These are phyloP conservation scores for Leuciscus idus DNA, from an alignment of 2,113 vertebrate species.

Conservation along the genomic window DNA sequence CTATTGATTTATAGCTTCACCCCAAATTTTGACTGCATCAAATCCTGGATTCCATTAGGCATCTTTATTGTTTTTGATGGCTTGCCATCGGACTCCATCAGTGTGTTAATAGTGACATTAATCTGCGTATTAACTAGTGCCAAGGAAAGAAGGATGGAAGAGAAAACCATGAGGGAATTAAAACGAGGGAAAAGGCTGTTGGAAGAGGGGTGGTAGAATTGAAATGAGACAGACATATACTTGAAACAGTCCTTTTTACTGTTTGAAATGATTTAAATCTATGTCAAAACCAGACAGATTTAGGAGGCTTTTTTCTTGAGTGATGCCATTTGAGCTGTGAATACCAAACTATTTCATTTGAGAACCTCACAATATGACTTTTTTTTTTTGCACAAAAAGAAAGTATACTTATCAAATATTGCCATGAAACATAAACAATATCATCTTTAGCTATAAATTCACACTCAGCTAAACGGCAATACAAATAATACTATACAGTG, in stretches of 20 bases:
- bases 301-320: not conserved
- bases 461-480: not conserved
- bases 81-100: slow-evolving; percentile 63
- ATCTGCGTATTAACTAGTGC: slow-evolving; percentile 71
- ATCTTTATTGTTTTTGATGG: slow-evolving; percentile 69
- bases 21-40: slow-evolving; percentile 71
- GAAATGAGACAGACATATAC: slow-evolving; percentile 5
- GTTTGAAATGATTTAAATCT: slow-evolving; percentile 15
- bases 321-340: not conserved
- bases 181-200: not conserved
- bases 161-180: slow-evolving; percentile 21
- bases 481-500: not conserved
- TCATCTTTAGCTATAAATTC: not conserved
- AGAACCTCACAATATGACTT: not conserved
- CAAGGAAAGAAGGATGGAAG: slow-evolving; percentile 53
- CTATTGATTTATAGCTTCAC: slow-evolving; percentile 65
- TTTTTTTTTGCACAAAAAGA: not conserved
- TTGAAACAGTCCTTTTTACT: slow-evolving; percentile 7
- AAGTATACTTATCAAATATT: not conserved
- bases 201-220: slow-evolving; percentile 14
- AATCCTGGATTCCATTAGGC: slow-evolving; percentile 66
- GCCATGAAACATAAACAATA: not conserved
- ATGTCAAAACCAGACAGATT: slow-evolving; percentile 27
- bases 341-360: not conserved
- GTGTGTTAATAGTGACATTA: slow-evolving; percentile 68